Evolutionary conservation across 2,113 vertebrate species (phyloP).

Genomic region (Perognathus longimembris): DNA sequence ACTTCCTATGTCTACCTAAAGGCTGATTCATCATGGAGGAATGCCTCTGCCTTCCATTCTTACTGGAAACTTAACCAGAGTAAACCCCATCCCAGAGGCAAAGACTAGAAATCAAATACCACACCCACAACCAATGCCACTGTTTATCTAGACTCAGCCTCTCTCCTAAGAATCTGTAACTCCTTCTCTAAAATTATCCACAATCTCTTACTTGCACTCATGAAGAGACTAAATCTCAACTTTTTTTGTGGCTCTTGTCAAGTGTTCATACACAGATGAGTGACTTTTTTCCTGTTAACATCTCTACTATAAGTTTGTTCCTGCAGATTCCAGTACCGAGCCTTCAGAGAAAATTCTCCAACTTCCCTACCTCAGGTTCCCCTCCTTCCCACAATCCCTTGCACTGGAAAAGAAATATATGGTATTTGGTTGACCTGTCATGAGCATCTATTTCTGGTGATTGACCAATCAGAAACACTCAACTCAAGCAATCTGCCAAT

Average conservation of each 20-base stretch:
- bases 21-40: rapidly evolving
- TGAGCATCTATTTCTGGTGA: too few species aligned
- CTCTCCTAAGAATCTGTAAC: neutral
- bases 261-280: neutral
- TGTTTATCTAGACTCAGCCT: neutral
- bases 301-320: neutral
- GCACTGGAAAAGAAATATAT: neutral
- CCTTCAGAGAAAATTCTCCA: neutral
- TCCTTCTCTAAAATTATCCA: neutral
- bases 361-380: neutral
- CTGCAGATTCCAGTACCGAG: neutral
- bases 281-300: neutral
- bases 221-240: neutral
- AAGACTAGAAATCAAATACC: neutral
- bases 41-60: neutral
- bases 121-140: neutral
- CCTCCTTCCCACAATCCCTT: neutral
- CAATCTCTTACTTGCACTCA: neutral
- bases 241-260: neutral
- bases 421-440: too few species aligned
- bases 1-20: neutral
- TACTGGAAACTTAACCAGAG: neutral
- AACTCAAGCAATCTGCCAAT: neutral
- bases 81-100: neutral
- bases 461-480: neutral